These are phyloP conservation scores for Edolisoma coerulescens DNA, from an alignment of 2,113 vertebrate species.

Conservation along the genomic window DNA sequence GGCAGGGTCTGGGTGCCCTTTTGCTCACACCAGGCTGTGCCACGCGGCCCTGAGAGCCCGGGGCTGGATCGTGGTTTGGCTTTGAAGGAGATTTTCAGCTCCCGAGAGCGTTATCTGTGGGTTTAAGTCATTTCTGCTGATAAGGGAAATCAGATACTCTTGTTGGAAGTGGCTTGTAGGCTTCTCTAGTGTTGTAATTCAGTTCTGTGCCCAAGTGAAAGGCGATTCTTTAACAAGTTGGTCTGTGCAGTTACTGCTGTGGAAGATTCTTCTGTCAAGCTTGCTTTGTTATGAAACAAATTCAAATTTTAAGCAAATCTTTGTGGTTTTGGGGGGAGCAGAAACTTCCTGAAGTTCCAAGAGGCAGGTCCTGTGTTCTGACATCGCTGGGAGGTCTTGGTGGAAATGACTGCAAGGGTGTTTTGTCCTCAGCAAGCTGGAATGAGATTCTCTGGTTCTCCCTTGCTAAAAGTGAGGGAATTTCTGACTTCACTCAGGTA, in stretches of 20 bases:
- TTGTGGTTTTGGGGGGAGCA: not conserved
- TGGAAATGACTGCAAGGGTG: not conserved
- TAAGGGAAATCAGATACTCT: not conserved
- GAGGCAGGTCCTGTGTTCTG: not conserved
- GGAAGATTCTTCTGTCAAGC: not conserved
- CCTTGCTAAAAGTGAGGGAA: not conserved
- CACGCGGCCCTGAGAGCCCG: not conserved
- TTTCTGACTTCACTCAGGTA: not conserved
- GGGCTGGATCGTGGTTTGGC: not conserved
- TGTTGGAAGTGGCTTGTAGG: not conserved
- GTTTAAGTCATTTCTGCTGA: not conserved
- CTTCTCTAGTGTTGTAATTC: not conserved
- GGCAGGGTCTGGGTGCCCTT: not conserved
- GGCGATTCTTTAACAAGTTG: not conserved
- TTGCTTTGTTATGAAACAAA: not conserved
- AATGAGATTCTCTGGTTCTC: not conserved
- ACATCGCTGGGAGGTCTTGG: not conserved
- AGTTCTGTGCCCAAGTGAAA: not conserved
- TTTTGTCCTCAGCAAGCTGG: not conserved
- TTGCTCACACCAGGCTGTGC: rapidly evolving
- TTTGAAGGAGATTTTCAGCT: not conserved
- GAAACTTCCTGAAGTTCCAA: not conserved
- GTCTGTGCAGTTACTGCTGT: not conserved
- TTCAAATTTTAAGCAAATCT: not conserved
- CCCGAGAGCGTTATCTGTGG: not conserved